Base-by-base conservation (phyloP, 2,888 invertebrate species). In the Cepaea hortensis region DNA sequence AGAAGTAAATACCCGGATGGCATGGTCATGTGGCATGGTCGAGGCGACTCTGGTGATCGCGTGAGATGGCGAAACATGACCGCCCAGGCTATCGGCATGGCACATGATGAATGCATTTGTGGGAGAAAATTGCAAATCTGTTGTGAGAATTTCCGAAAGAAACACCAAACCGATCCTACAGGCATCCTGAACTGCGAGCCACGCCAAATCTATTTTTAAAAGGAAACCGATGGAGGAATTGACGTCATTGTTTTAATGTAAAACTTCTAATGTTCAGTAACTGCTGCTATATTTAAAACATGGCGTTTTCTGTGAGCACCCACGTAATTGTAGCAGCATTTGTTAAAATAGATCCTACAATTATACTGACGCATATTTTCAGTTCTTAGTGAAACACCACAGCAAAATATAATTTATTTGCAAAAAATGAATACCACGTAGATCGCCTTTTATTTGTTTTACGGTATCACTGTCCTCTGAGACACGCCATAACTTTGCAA, bases 401-500 rank as follows among this genome's bases (percentile, higher is more conserved):
- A 4, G 68, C n/a, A 68, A 68, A 20, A 20, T 68, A 20, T 7
- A 4, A 20, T 3, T 20, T 61, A 20, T 55, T 13, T 61, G 50
- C 11, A 11, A 61, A 55, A 77, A 77, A 48, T 55, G 55, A 77
- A 55, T 55, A 77, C 2, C 7, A 62, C 18, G 35, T 35, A 20
- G 50, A 48, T 7, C 3, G 35, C 2, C 9, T 50, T 61, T 48
- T 48, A n/a, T 11, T n/a, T 7, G 46, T 70, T 11, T 81, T 81
- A 81, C 81, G 50, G 84, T 84, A 84, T 55, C 48, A 35, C 62
- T 76, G 84, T 75, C 75, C 65, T 35, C n/a, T 76, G 75, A 76
- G 75, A 65, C 76, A 84, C 76, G 62, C 84, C 75, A 76, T 75
- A 84, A 84, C 65, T 76, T 85, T 85, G 85, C 80, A 81, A 85